These are phyloP conservation scores for Takifugu bimaculatus DNA, from an alignment of 2,113 vertebrate genomes.

Conservation along the genomic window DNA sequence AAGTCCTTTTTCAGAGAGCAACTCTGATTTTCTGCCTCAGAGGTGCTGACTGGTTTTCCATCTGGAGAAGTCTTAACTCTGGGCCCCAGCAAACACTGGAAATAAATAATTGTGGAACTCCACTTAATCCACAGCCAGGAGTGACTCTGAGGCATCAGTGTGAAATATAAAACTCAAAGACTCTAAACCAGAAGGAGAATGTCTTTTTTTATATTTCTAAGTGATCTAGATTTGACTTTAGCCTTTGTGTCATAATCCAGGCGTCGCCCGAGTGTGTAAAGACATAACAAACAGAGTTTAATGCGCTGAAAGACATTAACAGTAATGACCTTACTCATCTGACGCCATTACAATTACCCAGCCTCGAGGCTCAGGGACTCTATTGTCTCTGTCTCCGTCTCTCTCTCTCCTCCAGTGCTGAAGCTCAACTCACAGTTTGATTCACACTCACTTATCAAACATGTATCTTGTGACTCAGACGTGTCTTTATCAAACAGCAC, in stretches of 20 bases:
- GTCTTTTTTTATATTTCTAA: conserved; percentile 29
- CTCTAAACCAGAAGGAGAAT: conserved; percentile 7
- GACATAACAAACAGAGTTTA: conserved; percentile 54
- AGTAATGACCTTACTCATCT: conserved; percentile 70
- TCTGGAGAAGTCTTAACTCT: background rate
- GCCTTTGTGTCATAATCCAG: conserved; percentile 38
- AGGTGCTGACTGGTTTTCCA: too few relatives aligned
- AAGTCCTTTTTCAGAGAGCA: too few relatives aligned
- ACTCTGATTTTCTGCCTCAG: too few relatives aligned
- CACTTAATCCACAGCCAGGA: conserved; percentile 11
- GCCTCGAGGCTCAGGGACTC: conserved; percentile 36
- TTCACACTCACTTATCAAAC: conserved; percentile 26
- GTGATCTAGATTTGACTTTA: conserved; percentile 36
- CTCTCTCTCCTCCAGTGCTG: background rate
- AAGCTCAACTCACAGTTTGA: too few relatives aligned
- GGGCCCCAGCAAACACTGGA: background rate
- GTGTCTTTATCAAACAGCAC: too few relatives aligned
- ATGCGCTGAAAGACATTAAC: conserved; percentile 66
- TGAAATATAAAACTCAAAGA: conserved; percentile 9
- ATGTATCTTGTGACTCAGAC: conserved; percentile 18
- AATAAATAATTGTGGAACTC: background rate
- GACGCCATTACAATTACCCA: conserved; percentile 64
- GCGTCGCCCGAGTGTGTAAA: conserved; percentile 42
- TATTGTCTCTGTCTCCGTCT: background rate
- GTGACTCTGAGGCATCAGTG: conserved; percentile 13